Base-by-base conservation (phyloP, 2,888 invertebrate species). In the Sinotaia quadrata region DNA sequence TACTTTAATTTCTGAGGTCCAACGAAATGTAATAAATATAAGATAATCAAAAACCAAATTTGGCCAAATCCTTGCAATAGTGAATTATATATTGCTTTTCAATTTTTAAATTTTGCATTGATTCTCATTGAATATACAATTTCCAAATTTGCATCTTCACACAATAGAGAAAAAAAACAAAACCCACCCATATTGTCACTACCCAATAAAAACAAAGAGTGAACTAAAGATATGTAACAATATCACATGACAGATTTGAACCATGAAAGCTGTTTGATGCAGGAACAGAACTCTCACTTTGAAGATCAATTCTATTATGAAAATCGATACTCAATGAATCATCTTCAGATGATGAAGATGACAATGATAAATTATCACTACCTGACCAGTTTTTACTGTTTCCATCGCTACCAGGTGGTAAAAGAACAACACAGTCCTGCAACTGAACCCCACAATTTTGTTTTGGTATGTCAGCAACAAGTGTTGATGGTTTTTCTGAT, bases 191-290 rank as follows among this genome's bases (percentile, higher is more conserved):
- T n/a, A n/a, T n/a, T n/a, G n/a, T n/a, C n/a, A n/a, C n/a, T n/a
- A n/a, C n/a, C n/a, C n/a, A n/a, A n/a, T n/a, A n/a, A n/a, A n/a
- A n/a, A n/a, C n/a, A n/a, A n/a, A n/a, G 8, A 18, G 47, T 47
- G 7, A 24, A 47, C 66, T 54, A 69, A 31, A 69, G 34, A 51
- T 69, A 69, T 2, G 69, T 69, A 33, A 69, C 69, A 41, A 69
- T 60, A 69, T 69, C 69, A 66, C 69, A 69, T 7, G 69, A 63
- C 24, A 67, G 41, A 21, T 34, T 60, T 0, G 67, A 68, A 10
- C 57, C 57, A 18, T 54, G 47, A 47, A 59, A 65, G 33, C 52
- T 36, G 27, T 66, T 60, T 15, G 59, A 59, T 4, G 57, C 65
- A 27, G 59, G 60, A 33, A 60, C 31, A 47, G 44, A 65, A 15